Percentiles rank a stretch among this genome's conserved stretches.
Evolutionary conservation across 2,888 invertebrate species (phyloP).

Genomic region (Tiliacea aurago): DNA sequence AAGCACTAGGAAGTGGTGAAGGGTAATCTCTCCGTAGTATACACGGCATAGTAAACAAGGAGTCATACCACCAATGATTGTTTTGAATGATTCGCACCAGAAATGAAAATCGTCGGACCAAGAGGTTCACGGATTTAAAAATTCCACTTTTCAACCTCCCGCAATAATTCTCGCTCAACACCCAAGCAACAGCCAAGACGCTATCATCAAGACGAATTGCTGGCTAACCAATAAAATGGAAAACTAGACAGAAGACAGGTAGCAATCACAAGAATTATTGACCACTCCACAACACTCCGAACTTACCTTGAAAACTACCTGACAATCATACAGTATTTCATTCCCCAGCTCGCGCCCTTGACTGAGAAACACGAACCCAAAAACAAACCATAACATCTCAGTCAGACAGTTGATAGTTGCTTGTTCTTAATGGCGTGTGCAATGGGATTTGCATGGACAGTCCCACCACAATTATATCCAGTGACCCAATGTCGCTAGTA

Average conservation of each 20-base stretch:
- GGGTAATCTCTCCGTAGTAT: background rate
- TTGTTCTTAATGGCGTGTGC: conserved; percentile 55
- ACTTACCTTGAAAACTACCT: conserved; percentile 35
- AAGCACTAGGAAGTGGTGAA: too few species aligned
- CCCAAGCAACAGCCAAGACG: background rate
- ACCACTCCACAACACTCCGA: background rate
- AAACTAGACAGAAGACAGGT: background rate
- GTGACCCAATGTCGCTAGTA: conserved; percentile 85
- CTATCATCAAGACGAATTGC: background rate
- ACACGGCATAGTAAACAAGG: too few species aligned
- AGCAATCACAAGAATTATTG: conserved; percentile 19
- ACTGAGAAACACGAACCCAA: conserved; percentile 51
- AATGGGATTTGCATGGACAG: conserved; percentile 77
- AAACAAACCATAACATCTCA: conserved; percentile 44
- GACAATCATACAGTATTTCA: conserved; percentile 41
- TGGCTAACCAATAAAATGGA: background rate
- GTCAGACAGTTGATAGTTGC: conserved; percentile 59
- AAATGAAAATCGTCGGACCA: background rate
- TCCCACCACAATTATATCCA: conserved; percentile 84
- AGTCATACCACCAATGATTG: background rate
- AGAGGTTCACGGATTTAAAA: background rate
- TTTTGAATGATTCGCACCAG: background rate
- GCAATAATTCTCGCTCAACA: background rate
- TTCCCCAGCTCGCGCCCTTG: conserved; percentile 54
- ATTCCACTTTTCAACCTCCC: background rate